Base-by-base conservation (phyloP, 2,797 vertebrate species). In the Ispidina lecontei region DNA sequence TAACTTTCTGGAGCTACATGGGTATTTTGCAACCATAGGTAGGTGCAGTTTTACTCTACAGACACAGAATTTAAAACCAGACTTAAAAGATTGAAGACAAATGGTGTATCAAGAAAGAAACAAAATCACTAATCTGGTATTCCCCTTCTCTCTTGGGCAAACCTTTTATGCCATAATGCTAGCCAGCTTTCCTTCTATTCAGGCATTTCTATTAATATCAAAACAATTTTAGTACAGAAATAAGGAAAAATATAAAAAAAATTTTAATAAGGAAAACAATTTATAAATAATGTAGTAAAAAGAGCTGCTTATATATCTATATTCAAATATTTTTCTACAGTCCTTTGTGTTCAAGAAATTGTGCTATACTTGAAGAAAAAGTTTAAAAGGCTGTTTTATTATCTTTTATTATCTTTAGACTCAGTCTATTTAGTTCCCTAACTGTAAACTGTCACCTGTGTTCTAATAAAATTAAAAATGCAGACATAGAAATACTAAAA, bases 51-150 rank as follows among this genome's bases (percentile, higher is more conserved):
- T 76, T 51, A 62, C 16, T 3, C 16, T 19, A 75, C 79, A 67
- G n/a, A 37, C 14, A 65, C 5, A 31, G 25, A 73, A 84, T 85
- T 70, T 76, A 71, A 83, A 82, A 62, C 6, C 4, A 39, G 10
- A 49, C 10, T 70, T 77, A 47, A 63, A 75, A 52, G 0, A n/a
- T 44, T 63, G 44, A 74, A 55, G 5, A 72, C 35, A 76, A 63
- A 10, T 7, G 1, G 0, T 65, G 2, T 33, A 64, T 52, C 25
- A 49, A 88, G 12, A 1, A 79, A 56, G 22, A 64, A 76, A 33
- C 2, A 44, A 65, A 71, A 8, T 1, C 9, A 4, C 4, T 43
- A 33, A 44, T 2, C 1, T 44, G 25, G 6, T 78, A 8, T 33
- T 75, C 5, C 8, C 9, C 4, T 77, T 54, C 12, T 73, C 20